Evolutionary conservation across 2,113 vertebrate genomes (phyloP).

Genomic region (Tragelaphus imberbis): DNA sequence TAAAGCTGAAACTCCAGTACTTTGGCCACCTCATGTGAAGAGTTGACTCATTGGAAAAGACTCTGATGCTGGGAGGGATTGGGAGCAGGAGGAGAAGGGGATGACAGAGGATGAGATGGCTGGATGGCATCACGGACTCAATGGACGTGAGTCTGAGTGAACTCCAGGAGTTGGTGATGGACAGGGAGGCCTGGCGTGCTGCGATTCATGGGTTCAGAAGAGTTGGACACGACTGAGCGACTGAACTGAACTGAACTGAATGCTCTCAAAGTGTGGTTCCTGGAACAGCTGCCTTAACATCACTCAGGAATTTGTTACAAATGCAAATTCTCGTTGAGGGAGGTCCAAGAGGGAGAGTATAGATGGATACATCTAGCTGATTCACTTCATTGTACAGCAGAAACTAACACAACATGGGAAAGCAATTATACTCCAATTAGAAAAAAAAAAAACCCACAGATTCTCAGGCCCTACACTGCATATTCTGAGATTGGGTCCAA

Average conservation of each 20-base stretch:
- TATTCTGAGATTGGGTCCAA: background rate
- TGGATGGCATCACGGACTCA: rapidly evolving
- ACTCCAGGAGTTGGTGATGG: too few species aligned
- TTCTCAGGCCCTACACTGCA: background rate
- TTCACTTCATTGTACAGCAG: background rate
- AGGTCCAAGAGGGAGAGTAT: background rate
- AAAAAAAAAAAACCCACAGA: background rate
- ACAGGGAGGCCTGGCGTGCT: too few species aligned
- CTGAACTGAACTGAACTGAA: background rate
- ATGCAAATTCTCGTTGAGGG: background rate
- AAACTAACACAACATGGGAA: background rate
- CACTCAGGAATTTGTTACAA: background rate
- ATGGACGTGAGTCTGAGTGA: too few species aligned
- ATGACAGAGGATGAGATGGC: too few species aligned
- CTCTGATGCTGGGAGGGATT: too few species aligned
- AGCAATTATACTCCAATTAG: background rate
- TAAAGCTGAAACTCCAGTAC: too few species aligned
- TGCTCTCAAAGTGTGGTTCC: background rate
- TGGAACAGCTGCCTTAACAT: background rate
- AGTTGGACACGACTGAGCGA: rapidly evolving
- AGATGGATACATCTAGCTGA: background rate
- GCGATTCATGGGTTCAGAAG: too few species aligned
- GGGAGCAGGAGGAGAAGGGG: too few species aligned
- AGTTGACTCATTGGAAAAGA: too few species aligned
- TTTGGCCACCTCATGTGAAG: too few species aligned